These are phyloP conservation scores for Unio delphinus DNA, from an alignment of 2,888 invertebrate genomes.

Conservation along the genomic window DNA sequence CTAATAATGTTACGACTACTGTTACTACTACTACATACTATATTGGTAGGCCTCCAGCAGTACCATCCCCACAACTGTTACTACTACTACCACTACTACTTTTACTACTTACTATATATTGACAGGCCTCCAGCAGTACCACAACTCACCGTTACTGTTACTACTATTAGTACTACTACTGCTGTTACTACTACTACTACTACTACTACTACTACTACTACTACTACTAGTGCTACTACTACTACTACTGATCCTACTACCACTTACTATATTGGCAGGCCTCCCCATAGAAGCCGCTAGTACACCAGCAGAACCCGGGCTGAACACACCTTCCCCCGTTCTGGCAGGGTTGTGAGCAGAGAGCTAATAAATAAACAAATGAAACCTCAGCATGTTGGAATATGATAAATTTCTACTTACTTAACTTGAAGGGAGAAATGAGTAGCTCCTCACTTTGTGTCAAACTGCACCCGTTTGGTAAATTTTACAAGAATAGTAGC, in stretches of 20 bases:
- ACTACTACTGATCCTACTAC: neutral
- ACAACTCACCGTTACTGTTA: slow-evolving; percentile 13
- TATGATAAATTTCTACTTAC: neutral
- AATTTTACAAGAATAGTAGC: too few species aligned
- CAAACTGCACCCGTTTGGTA: too few species aligned
- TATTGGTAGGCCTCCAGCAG: slow-evolving; percentile 53
- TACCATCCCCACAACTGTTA: neutral
- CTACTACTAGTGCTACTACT: slow-evolving; percentile 20
- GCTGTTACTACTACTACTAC: slow-evolving; percentile 19
- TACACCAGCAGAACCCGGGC: slow-evolving; percentile 79
- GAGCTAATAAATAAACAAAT: slow-evolving; percentile 75
- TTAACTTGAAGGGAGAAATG: neutral
- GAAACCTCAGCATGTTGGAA: neutral
- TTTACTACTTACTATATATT: too few species aligned
- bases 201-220: slow-evolving; percentile 20
- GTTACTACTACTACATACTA: neutral
- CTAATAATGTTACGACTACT: slow-evolving; percentile 25
- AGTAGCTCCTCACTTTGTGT: too few species aligned
- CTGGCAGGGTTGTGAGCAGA: slow-evolving; percentile 83
- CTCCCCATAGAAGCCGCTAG: slow-evolving; percentile 59
- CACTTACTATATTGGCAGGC: slow-evolving; percentile 62
- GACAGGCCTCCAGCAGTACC: slow-evolving; percentile 1
- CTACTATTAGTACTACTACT: slow-evolving; percentile 21
- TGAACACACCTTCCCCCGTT: slow-evolving; percentile 89
- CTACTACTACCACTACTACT: slow-evolving; percentile 5